Evolutionary conservation across 1,140 invertebrate species (phyloP), one percentile per base, ranked within the genome.

Genomic region (Philotrypesis tridentata): DNA sequence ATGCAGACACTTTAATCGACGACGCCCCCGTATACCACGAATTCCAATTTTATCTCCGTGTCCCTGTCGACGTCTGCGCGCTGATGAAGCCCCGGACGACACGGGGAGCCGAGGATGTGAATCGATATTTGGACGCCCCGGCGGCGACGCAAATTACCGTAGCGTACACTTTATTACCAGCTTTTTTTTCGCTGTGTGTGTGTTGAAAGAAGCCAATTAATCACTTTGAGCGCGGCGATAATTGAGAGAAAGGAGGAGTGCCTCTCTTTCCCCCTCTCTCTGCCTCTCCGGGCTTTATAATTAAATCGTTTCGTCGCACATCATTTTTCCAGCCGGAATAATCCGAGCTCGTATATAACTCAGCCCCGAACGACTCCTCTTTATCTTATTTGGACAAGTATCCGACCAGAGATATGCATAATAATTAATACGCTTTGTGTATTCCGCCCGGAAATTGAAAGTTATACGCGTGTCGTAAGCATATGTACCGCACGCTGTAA

Each of bases 81-180:
- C 17, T 37, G 21, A 70, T 37, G 33, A 31, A 17, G 68, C 27
- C n/a, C n/a, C 68, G 8, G 37, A 33, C 68, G 68, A 31, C 31
- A 21, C 68, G n/a, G 25, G 5, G 17, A 83, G 74, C 78, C 80
- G 83, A 84, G 77, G 81, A 80, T 82, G 81, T 9, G 33, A 37
- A 80, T n/a, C 60, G 25, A 43, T 43, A 14, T 1, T 43, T 14
- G 37, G 25, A 12, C 67, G 55, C 33, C 48, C 43, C 37, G 80
- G 29, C 68, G 80, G 65, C 40, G 76, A 63, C 74, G 80, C 29
- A 70, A 76, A 76, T 77, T 70, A 70, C 61, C 80, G 74, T 76
- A 76, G 72, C 72, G 60, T 65, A 71, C 74, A 77, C 63, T 65
- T 65, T 65, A 65, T 65, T 65, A 65, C 17, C 63, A 21, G 68